These are phyloP conservation scores for Cephus rjabovi DNA, from an alignment of 2,888 invertebrate species.

Conservation along the genomic window DNA sequence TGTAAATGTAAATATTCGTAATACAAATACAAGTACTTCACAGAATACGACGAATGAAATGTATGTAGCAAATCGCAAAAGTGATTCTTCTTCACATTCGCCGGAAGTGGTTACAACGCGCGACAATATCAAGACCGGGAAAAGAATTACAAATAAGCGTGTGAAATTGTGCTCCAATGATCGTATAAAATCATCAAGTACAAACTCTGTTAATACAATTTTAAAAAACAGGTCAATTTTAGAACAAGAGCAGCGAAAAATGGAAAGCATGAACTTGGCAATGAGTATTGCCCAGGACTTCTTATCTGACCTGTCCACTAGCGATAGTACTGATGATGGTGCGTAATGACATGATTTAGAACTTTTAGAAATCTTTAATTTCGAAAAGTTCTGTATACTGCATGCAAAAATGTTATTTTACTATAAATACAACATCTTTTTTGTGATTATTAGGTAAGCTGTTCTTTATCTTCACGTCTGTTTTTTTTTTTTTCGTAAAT, in stretches of 20 bases:
- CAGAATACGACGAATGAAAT: neutral
- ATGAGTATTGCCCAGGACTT: slow-evolving; percentile 36
- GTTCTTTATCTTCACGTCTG: neutral
- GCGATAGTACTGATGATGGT: slow-evolving; percentile 29
- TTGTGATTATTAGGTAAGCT: neutral
- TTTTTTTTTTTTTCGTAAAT: neutral
- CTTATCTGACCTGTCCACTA: slow-evolving; percentile 32
- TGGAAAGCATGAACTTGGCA: slow-evolving; percentile 22
- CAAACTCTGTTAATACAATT: neutral
- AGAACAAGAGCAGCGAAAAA: slow-evolving; percentile 12
- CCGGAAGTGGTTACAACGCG: slow-evolving; percentile 17
- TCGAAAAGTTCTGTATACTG: neutral
- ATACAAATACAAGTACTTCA: neutral
- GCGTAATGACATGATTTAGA: neutral
- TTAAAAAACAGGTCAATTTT: neutral
- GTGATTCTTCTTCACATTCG: slow-evolving; percentile 5
- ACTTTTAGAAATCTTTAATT: neutral
- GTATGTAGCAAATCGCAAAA: slow-evolving; percentile 19
- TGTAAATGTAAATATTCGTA: neutral
- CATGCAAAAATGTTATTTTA: neutral
- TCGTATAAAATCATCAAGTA: slow-evolving; percentile 5
- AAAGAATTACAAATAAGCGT: slow-evolving; percentile 18
- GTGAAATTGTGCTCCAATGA: slow-evolving; percentile 19
- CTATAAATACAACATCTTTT: neutral
- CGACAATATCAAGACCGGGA: slow-evolving; percentile 18